These are phyloP conservation scores for Ahaetulla prasina DNA, from an alignment of 2,113 vertebrate species.

Conservation along the genomic window DNA sequence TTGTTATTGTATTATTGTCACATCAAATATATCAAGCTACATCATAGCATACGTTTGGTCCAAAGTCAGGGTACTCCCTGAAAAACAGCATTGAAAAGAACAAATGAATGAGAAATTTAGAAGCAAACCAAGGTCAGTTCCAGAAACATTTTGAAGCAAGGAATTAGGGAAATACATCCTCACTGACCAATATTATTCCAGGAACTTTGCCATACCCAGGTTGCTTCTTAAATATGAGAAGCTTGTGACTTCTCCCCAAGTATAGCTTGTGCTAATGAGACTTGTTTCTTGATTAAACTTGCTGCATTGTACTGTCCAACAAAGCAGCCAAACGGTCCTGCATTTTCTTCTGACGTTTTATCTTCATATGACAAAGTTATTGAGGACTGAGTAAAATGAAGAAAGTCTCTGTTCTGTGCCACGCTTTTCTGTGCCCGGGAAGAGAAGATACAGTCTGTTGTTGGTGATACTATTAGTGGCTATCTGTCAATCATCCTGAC, in stretches of 20 bases:
- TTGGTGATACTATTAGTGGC: too few species aligned
- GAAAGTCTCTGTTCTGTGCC: background rate
- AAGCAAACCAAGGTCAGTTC: background rate
- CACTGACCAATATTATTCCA: background rate
- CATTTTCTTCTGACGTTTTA: background rate
- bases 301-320: background rate
- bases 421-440: background rate
- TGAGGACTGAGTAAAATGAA: background rate
- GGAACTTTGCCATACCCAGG: background rate
- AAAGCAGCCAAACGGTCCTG: background rate
- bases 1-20: background rate
- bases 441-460: background rate
- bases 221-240: background rate
- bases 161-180: background rate
- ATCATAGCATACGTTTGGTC: background rate
- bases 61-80: background rate
- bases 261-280: background rate
- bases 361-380: background rate
- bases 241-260: background rate
- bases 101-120: background rate
- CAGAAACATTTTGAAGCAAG: background rate
- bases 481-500: too few species aligned
- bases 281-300: background rate
- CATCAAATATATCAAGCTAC: background rate
- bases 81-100: background rate